Evolutionary conservation across 1,140 invertebrate genomes (phyloP).

Genomic region (Orius insidiosus): DNA sequence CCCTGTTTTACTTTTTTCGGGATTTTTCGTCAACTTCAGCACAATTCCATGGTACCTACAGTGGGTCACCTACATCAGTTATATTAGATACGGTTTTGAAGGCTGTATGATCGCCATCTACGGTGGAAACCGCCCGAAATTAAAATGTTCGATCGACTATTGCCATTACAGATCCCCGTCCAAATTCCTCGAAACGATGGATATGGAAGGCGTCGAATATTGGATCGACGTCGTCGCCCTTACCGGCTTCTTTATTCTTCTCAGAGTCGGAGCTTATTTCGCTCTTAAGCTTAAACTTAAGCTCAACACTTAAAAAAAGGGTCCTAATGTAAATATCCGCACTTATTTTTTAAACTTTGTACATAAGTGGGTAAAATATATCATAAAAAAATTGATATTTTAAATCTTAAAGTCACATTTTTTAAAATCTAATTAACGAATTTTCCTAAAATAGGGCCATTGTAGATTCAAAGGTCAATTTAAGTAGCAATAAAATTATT

Average conservation of each 20-base stretch:
- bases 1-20: slow-evolving; percentile 65
- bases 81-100: slow-evolving; percentile 74
- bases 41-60: slow-evolving; percentile 68
- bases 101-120: slow-evolving; percentile 58
- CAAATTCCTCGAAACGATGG: slow-evolving; percentile 67
- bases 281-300: slow-evolving; percentile 66
- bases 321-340: not conserved
- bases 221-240: slow-evolving; percentile 71
- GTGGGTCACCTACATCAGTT: slow-evolving; percentile 80
- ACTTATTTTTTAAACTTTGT: not conserved
- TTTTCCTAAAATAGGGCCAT: no score
- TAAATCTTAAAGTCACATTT: not conserved
- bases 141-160: slow-evolving; percentile 52
- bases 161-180: slow-evolving; percentile 60
- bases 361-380: no score
- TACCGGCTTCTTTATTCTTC: slow-evolving; percentile 57
- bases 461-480: no score
- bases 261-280: slow-evolving; percentile 71
- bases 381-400: not conserved
- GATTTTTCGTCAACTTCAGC: slow-evolving; percentile 75
- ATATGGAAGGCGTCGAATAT: slow-evolving; percentile 45
- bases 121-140: slow-evolving; percentile 49
- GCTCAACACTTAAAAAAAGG: slow-evolving; percentile 20
- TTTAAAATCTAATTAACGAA: no score
- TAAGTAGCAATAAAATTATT: no score